phyloP scores from a whole-genome alignment of 2,113 vertebrate genomes.

The Esox niger region DNA sequence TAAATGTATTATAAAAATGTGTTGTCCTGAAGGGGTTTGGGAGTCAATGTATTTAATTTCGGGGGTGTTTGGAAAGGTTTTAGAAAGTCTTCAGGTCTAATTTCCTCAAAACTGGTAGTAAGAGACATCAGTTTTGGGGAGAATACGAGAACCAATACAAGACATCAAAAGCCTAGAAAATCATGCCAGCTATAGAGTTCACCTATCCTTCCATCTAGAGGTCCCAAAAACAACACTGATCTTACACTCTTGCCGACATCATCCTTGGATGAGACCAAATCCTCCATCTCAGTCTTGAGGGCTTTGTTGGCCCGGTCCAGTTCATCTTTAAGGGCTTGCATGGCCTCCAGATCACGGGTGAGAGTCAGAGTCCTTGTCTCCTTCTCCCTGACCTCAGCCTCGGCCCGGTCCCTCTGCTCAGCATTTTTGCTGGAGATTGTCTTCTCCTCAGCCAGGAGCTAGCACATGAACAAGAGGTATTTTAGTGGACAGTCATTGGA shows the following conservation, averaged over 20 bases:
- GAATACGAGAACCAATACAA: no score
- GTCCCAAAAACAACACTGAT: background rate
- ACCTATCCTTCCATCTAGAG: background rate
- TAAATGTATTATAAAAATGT: background rate
- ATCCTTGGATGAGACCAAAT: conserved; percentile 93
- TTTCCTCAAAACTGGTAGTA: background rate
- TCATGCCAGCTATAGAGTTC: background rate
- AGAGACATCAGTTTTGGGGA: background rate
- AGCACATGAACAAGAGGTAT: background rate
- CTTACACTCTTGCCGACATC: conserved; percentile 94
- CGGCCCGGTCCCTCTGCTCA: conserved; percentile 81
- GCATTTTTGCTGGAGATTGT: conserved; percentile 71
- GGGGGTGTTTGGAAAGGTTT: background rate
- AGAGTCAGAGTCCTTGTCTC: conserved; percentile 79
- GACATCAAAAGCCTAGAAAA: no score
- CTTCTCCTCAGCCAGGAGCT: conserved; percentile 90
- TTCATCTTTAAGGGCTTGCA: conserved; percentile 82
- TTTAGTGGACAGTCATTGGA: no score
- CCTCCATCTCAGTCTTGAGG: conserved; percentile 91
- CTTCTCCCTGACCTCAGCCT: conserved; percentile 86
- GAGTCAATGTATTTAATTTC: background rate
- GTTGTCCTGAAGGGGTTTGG: background rate
- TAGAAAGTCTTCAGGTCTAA: background rate
- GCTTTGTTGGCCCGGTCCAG: conserved; percentile 88
- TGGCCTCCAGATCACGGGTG: conserved; percentile 83